Conservation (phyloP, 2,888 invertebrate genomes). For the Nemoura dubitans region DNA sequence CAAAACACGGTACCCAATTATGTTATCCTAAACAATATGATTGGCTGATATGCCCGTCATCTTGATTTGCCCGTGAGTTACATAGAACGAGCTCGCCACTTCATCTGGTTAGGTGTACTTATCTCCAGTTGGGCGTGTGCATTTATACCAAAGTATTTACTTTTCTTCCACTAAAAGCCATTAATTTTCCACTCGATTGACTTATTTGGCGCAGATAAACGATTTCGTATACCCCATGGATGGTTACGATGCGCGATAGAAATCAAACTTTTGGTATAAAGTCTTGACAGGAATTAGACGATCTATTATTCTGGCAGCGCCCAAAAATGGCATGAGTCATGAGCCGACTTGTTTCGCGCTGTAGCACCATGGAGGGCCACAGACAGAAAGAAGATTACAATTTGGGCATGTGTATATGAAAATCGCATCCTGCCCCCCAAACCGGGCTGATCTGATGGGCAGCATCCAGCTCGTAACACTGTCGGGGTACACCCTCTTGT, state of each 20-base stretch:
- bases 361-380: not conserved
- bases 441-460: not conserved
- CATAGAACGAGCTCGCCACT: not conserved
- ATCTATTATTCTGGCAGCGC: not conserved
- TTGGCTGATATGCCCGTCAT: not conserved
- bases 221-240: not conserved
- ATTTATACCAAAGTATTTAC: not conserved
- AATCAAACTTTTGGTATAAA: not conserved
- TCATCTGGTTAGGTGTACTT: not conserved
- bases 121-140: not conserved
- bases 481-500: not conserved
- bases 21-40: conserved; percentile 1
- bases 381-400: not conserved
- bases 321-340: not conserved
- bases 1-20: conserved; percentile 13
- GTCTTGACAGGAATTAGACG: not conserved
- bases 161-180: conserved; percentile 7
- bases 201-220: conserved; percentile 7
- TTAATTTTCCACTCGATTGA: conserved; percentile 2
- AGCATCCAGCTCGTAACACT: not conserved
- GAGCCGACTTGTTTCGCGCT: not conserved
- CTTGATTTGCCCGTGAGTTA: not conserved
- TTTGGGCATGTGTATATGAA: not conserved
- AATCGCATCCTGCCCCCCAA: not conserved
- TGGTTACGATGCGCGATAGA: not conserved